Percentiles rank a stretch among this genome's conserved stretches.
Conservation (phyloP, 2,113 vertebrate species). For the Bubalus kerabau region DNA sequence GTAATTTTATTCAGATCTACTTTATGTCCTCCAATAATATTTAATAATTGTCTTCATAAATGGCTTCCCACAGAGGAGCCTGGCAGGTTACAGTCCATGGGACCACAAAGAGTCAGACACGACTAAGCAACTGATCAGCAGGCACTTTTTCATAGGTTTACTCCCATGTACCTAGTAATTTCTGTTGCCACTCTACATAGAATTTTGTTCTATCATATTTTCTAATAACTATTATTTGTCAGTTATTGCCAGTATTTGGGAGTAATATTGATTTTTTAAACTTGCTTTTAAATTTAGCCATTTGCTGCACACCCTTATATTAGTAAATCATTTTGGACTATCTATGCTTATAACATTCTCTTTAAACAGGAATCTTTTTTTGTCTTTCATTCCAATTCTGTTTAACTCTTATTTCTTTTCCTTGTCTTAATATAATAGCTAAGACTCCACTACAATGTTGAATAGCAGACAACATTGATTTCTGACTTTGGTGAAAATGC, state of each 20-base stretch:
- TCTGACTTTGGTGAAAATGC: background rate
- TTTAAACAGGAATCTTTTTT: background rate
- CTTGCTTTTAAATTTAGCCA: background rate
- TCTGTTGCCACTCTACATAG: background rate
- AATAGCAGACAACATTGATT: background rate
- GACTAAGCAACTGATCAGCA: background rate
- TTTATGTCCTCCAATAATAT: background rate
- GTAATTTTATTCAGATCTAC: background rate
- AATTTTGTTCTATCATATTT: background rate
- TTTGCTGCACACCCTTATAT: background rate
- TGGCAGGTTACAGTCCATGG: background rate
- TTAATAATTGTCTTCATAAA: background rate
- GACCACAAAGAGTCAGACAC: accelerated
- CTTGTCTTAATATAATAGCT: background rate
- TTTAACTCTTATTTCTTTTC: background rate
- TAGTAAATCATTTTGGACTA: background rate
- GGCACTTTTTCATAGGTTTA: background rate
- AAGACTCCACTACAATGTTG: background rate
- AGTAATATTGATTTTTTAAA: background rate
- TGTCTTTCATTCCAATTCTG: background rate
- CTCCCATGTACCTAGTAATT: background rate
- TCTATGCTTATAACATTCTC: background rate
- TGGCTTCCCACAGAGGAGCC: background rate
- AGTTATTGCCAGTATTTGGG: background rate
- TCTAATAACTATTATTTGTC: background rate